Evolutionary conservation across 2,113 vertebrate species (phyloP).

Genomic region (Puntigrus tetrazona): DNA sequence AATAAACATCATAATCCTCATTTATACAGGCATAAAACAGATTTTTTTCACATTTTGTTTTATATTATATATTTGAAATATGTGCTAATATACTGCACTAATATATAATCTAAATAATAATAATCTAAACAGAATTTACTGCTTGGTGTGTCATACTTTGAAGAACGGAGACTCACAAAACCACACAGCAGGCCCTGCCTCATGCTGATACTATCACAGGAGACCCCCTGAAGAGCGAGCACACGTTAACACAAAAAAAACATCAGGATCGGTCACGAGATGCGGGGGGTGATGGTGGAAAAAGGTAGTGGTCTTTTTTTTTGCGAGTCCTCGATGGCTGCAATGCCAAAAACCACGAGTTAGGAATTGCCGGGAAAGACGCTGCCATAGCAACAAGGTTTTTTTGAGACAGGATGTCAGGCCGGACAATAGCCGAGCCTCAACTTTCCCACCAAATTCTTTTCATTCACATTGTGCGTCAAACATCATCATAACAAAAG

Average conservation of each 20-base stretch:
- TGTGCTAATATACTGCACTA: background rate
- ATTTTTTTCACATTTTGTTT: background rate
- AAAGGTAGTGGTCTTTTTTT: slow-evolving; percentile 12
- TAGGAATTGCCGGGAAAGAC: slow-evolving; percentile 10
- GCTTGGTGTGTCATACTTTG: slow-evolving; percentile 1
- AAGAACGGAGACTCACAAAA: slow-evolving; percentile 2
- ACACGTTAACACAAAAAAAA: background rate
- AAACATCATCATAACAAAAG: slow-evolving; percentile 31
- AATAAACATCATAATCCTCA: background rate
- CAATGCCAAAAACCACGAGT: slow-evolving; percentile 23
- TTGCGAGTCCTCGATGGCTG: background rate
- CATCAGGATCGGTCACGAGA: background rate
- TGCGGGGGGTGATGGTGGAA: background rate
- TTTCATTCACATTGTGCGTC: slow-evolving; percentile 20
- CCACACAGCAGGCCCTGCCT: background rate
- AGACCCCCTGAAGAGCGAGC: background rate
- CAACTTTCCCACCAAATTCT: slow-evolving; percentile 48
- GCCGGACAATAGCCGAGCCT: slow-evolving; percentile 37
- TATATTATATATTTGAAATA: background rate
- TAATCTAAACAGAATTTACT: slow-evolving; percentile 32
- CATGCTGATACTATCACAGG: background rate
- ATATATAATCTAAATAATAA: background rate
- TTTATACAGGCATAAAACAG: too few species aligned
- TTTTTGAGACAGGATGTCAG: slow-evolving; percentile 43
- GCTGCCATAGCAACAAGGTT: slow-evolving; percentile 45